Percentiles rank a stretch among this genome's conserved stretches.
These are phyloP conservation scores for Nanger granti DNA, from an alignment of 2,113 vertebrate genomes.

Conservation along the genomic window DNA sequence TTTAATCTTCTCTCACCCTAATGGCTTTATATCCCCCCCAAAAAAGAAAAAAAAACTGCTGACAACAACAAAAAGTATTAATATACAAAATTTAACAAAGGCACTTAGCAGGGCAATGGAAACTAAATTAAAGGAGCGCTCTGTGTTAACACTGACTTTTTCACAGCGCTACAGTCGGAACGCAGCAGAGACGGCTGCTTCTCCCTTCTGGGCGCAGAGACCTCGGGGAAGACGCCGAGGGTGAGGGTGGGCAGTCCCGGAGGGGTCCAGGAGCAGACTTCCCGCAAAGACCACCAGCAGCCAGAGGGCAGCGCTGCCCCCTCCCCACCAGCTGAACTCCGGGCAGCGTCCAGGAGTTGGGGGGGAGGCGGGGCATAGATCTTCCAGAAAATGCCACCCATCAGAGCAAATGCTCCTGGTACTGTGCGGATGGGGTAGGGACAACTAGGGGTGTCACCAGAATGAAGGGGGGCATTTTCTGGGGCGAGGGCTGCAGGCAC, in stretches of 20 bases:
- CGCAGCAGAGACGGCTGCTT: neutral
- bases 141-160: constrained; percentile 23
- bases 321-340: neutral
- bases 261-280: neutral
- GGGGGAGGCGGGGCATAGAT: rapidly evolving
- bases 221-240: neutral
- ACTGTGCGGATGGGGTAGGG: rapidly evolving
- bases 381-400: neutral
- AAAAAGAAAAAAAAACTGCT: constrained; percentile 69
- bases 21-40: constrained; percentile 70
- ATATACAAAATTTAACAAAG: constrained; percentile 73
- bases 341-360: neutral
- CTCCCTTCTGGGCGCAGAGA: neutral
- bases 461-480: neutral
- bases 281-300: neutral
- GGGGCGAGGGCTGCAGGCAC: neutral
- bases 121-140: constrained; percentile 53
- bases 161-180: neutral
- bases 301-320: too few relatives aligned
- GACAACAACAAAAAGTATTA: constrained; percentile 79
- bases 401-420: neutral
- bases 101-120: constrained; percentile 56
- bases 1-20: constrained; percentile 80
- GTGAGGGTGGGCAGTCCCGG: rapidly evolving
- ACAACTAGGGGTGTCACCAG: neutral